Evolutionary conservation across 2,888 invertebrate genomes (phyloP).

Genomic region (Isotomurus palustris): DNA sequence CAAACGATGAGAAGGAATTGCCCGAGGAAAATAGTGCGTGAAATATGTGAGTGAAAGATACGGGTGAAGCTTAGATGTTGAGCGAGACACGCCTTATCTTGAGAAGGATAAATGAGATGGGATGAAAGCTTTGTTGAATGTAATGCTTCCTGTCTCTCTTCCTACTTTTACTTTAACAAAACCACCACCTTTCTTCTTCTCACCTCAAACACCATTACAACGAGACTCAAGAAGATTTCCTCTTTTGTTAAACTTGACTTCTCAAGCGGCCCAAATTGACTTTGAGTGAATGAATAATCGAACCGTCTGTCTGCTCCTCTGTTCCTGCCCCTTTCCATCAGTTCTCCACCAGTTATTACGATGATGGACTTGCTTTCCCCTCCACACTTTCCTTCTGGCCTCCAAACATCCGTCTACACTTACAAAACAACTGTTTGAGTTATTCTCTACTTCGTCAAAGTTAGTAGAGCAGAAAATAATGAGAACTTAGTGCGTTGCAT

Average conservation of each 20-base stretch:
- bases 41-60: neutral
- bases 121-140: slow-evolving; percentile 1
- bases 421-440: too few relatives aligned
- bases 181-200: too few relatives aligned
- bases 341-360: too few relatives aligned
- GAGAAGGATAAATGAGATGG: slow-evolving; percentile 7
- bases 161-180: too few relatives aligned
- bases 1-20: too few relatives aligned
- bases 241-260: neutral
- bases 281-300: slow-evolving; percentile 16
- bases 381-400: too few relatives aligned
- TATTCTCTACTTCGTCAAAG: too few relatives aligned
- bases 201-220: too few relatives aligned
- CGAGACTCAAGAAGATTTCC: neutral
- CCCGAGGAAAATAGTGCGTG: neutral
- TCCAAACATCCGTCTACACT: too few relatives aligned
- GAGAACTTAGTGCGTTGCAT: too few relatives aligned
- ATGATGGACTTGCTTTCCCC: neutral
- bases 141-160: neutral
- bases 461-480: too few relatives aligned
- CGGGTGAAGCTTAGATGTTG: neutral
- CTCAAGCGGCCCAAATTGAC: slow-evolving; percentile 16
- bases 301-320: neutral
- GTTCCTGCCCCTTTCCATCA: too few relatives aligned
- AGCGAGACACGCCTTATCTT: neutral